Percentiles rank a stretch among this genome's conserved stretches.
Conservation (phyloP, 2,888 invertebrate species). For the Pteria penguin region DNA sequence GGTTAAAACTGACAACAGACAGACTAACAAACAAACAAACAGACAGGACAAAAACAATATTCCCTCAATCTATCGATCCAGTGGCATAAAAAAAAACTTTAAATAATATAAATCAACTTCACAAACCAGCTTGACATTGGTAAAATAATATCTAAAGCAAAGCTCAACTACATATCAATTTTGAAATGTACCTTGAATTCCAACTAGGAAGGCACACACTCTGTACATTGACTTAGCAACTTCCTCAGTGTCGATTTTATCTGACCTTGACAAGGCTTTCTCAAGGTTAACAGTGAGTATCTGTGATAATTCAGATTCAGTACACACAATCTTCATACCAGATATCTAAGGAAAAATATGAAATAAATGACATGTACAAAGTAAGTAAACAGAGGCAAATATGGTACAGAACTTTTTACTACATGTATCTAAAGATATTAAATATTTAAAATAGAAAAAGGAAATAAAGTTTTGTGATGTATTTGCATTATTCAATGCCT, state of each 20-base stretch:
- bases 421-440: not conserved
- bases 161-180: too few relatives aligned
- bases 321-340: slow-evolving; percentile 80
- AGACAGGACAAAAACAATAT: too few relatives aligned
- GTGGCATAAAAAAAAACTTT: too few relatives aligned
- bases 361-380: not conserved
- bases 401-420: not conserved
- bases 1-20: too few relatives aligned
- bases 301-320: slow-evolving; percentile 72
- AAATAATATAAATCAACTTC: too few relatives aligned
- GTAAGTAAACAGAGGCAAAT: not conserved
- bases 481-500: too few relatives aligned
- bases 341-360: slow-evolving; percentile 70
- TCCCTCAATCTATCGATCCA: too few relatives aligned
- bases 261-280: slow-evolving; percentile 64
- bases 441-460: not conserved
- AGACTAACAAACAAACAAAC: too few relatives aligned
- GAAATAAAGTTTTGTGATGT: not conserved
- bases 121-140: too few relatives aligned
- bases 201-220: slow-evolving; percentile 81
- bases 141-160: too few relatives aligned
- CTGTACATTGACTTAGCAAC: slow-evolving; percentile 81
- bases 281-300: slow-evolving; percentile 78
- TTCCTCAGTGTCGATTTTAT: slow-evolving; percentile 74
- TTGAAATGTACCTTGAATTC: slow-evolving; percentile 76